Base-by-base conservation (phyloP, 2,797 vertebrate species). In the Myotis planiceps region DNA sequence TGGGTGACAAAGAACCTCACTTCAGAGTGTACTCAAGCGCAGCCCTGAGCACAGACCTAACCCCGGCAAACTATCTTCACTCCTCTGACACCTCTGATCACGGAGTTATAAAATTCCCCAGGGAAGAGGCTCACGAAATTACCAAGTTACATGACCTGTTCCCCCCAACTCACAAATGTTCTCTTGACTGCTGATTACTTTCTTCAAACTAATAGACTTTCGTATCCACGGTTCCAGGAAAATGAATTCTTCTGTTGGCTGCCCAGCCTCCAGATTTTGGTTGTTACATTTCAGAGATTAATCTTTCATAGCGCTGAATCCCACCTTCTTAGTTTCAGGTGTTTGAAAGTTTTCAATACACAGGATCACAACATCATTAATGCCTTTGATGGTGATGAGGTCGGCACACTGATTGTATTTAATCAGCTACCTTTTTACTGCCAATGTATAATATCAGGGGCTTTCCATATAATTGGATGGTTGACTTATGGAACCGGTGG, bases 101-200 rank as follows among this genome's bases (percentile, higher is more conserved):
- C 45, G 60, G 71, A 78, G 71, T 90, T 82, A 58, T 63, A 74
- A 87, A 47, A 96, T 55, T 95, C 72, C 60, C 76, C 60, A 60
- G 66, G 83, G 91, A 96, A 92, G 91, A 96, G 53, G 85, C 51
- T 88, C 94, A 69, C 2, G 60, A 83, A 95, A 92, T 90, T 58
- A 94, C 21, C 84, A 55, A 91, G 95, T 92, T 89, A 96, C 25
- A 87, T 93, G 58, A 60, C 58, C 27, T 29, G 58, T 10, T 60
- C 13, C 58, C 58, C 58, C 27, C 14, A 60, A 60, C 13, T 60
- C 58, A 60, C 27, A 60, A 27, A 60, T 14, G 58, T 29, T 29
- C 13, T 60, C 58, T 29, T 60, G 80, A 89, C 82, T 91, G 71
- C 72, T 58, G 83, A 89, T 34, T 34, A 89, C 68, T 95, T 96